Base-by-base conservation (phyloP, 2,113 vertebrate genomes). In the Varanus komodoensis region DNA sequence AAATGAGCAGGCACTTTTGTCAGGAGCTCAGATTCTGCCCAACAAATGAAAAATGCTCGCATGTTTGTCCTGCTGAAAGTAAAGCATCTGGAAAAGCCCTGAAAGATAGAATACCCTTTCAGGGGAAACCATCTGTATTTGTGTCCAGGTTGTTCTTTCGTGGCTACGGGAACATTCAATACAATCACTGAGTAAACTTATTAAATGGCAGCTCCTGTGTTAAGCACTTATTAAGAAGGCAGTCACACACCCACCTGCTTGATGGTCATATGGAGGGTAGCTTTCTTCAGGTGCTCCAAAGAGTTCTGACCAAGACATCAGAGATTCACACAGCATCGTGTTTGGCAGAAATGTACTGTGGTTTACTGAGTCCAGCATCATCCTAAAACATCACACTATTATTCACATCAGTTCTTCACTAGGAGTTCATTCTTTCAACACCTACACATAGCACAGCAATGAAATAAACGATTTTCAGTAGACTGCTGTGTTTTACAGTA, bases 351-450 rank as follows among this genome's bases (percentile, higher is more conserved):
- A 95, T 8, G 69, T 93, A 91, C 93, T 96, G 54, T 94, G 95
- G 44, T 93, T 93, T 88, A 96, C 94, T 0, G 96, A 96, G 87
- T 96, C 95, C 95, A 97, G 86, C 96, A 97, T 97, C 89, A 91
- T 94, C 93, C 96, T 97, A 91, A 83, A 92, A 94, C 1, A 67
- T 44, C 0, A 54, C 61, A 25, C 61, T 54, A 74, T 71, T 89
- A 89, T 84, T 68, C n/a, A 67, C 23, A 69, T 48, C 25, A 82
- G 6, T 61, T 61, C 21, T 83, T 57, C 12, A 32, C 61, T 12
- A n/a, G 25, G 6, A 64, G 38, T 77, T 44, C 84, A 77, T 69
- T 2, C 23, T 89, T 75, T 74, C 44, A 89, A 32, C 71, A 57
- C 14, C 38, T 89, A 25, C 38, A 68, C 3, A 52, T 67, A 84